Base-by-base conservation (phyloP, 2,888 invertebrate species). In the Caenorhabditis imperialis region DNA sequence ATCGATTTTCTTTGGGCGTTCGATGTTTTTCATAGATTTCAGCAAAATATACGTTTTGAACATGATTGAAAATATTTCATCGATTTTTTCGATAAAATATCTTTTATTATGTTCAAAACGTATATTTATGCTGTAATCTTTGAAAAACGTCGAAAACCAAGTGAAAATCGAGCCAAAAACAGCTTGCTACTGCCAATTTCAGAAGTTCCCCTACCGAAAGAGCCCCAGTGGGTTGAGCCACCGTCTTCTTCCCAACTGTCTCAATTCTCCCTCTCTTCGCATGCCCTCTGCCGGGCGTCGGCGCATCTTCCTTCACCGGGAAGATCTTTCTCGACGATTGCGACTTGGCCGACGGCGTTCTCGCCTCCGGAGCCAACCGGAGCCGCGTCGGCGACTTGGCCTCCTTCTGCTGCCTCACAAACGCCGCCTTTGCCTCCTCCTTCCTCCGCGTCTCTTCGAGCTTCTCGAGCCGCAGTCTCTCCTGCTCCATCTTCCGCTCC, bases 181-280 rank as follows among this genome's bases (percentile, higher is more conserved):
- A n/a, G n/a, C n/a, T n/a, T n/a, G n/a, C n/a, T n/a, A n/a, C n/a
- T n/a, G n/a, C n/a, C n/a, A n/a, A n/a, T n/a, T n/a, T n/a, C n/a
- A n/a, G n/a, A n/a, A n/a, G n/a, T n/a, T n/a, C n/a, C n/a, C 54
- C 54, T 16, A 71, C 71, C 33, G 72, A 72, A 8, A 65, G 2
- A 3, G 33, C 5, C 12, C 58, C 58, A 0, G 72, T 65, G 10
- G 72, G 25, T n/a, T 47, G 50, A 0, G 72, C 57, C 16, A 25
- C 35, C 1, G 45, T n/a, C 7, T 22, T 33, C n/a, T 18, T 50
- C 1, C 14, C 14, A 0, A n/a, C n/a, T 12, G 42, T 23, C 10
- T 62, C 71, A 10, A 72, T 25, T 1, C 53, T 47, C 18, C 45
- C 53, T 25, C 45, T 44, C 33, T 72, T 72, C 0, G 71, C 71